Percentiles rank a stretch among this genome's conserved stretches.
phyloP scores from a whole-genome alignment of 2,888 invertebrate genomes.

The Temnothorax unifasciatus region DNA sequence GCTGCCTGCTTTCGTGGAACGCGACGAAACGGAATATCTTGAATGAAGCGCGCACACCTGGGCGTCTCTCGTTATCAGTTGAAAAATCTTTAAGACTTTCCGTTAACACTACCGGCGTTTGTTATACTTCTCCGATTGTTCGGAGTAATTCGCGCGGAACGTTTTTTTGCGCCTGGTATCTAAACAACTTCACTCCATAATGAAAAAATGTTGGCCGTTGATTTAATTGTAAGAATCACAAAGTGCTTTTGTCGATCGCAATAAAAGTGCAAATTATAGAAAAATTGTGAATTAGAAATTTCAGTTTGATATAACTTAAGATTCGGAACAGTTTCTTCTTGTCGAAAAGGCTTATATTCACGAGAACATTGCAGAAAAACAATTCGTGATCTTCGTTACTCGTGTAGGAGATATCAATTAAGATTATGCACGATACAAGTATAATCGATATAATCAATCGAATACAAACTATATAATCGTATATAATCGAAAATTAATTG shows the following conservation, averaged over 20 bases:
- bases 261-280: background rate
- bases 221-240: background rate
- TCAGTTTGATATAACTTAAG: background rate
- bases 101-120: background rate
- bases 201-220: background rate
- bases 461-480: background rate
- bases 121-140: background rate
- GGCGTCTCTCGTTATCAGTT: background rate
- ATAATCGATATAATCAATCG: too few species aligned
- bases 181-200: background rate
- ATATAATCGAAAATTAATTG: background rate
- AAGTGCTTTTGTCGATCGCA: background rate
- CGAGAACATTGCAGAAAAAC: background rate
- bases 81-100: background rate
- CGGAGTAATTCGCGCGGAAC: background rate
- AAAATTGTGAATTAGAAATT: background rate
- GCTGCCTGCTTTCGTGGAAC: conserved; percentile 64
- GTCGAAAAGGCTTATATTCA: background rate
- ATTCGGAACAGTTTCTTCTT: background rate
- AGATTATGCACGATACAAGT: too few species aligned
- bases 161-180: background rate
- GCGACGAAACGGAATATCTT: conserved; percentile 72
- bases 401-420: background rate
- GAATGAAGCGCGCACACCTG: conserved; percentile 62
- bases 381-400: background rate